Conservation (phyloP, 2,113 vertebrate genomes). For the Nesospiza acunhae region DNA sequence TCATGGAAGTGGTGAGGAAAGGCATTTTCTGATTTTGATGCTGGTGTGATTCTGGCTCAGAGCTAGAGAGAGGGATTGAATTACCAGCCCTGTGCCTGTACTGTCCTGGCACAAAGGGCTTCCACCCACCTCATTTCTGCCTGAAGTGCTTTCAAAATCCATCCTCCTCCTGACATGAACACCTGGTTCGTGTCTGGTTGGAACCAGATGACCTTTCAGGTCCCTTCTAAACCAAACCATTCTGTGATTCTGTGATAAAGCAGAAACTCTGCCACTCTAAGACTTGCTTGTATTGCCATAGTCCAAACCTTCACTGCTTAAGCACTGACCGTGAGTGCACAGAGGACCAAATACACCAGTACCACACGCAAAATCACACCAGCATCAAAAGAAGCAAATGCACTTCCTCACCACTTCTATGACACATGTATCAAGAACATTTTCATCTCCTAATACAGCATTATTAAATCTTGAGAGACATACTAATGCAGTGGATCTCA, state of each 20-base stretch:
- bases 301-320: neutral
- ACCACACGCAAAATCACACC: neutral
- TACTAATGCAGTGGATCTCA: neutral
- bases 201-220: neutral
- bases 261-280: neutral
- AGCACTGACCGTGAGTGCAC: neutral
- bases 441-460: neutral
- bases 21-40: neutral
- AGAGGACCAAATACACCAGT: neutral
- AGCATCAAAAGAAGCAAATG: neutral
- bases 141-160: neutral
- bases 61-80: rapidly evolving
- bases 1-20: neutral
- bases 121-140: neutral
- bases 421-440: neutral
- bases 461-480: neutral
- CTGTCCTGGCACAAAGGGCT: neutral
- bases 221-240: neutral
- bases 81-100: rapidly evolving
- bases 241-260: neutral
- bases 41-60: neutral
- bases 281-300: rapidly evolving
- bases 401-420: neutral
- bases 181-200: neutral
- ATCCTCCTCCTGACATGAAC: neutral